These are phyloP conservation scores for Heliconius erato DNA, from an alignment of 2,888 invertebrate genomes.

Conservation along the genomic window DNA sequence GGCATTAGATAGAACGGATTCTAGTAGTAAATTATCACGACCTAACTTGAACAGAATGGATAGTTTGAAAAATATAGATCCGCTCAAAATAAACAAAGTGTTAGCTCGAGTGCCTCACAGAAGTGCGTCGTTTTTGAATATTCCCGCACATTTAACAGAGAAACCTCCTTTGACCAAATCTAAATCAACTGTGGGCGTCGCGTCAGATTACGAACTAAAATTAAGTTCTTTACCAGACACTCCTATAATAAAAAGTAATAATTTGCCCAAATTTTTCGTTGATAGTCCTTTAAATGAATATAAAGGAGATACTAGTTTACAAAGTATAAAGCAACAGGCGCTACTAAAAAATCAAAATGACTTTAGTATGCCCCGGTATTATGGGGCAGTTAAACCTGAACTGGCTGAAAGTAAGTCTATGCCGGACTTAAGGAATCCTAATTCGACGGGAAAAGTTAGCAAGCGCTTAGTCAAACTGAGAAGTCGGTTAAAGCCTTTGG, in stretches of 20 bases:
- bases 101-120: slow-evolving; percentile 78
- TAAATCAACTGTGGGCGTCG: slow-evolving; percentile 77
- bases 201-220: slow-evolving; percentile 68
- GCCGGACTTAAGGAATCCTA: slow-evolving; percentile 78
- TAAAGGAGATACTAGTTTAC: slow-evolving; percentile 76
- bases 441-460: slow-evolving; percentile 71
- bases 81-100: slow-evolving; percentile 76
- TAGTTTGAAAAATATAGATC: slow-evolving; percentile 78
- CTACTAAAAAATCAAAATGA: slow-evolving; percentile 82
- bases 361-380: slow-evolving; percentile 88
- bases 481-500: slow-evolving; percentile 78
- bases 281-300: slow-evolving; percentile 77
- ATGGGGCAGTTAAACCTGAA: slow-evolving; percentile 74
- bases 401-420: slow-evolving; percentile 80
- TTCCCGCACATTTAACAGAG: slow-evolving; percentile 75
- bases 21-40: slow-evolving; percentile 63
- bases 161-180: slow-evolving; percentile 78
- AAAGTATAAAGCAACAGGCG: slow-evolving; percentile 84
- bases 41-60: slow-evolving; percentile 76
- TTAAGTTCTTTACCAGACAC: slow-evolving; percentile 80
- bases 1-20: slow-evolving; percentile 74
- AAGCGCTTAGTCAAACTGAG: slow-evolving; percentile 79
- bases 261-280: slow-evolving; percentile 80
- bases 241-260: slow-evolving; percentile 80
- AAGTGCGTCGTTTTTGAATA: slow-evolving; percentile 82